Evolutionary conservation across 2,888 invertebrate species (phyloP), one percentile per base, ranked within the genome.

Genomic region (Aporophyla lueneburgensis): DNA sequence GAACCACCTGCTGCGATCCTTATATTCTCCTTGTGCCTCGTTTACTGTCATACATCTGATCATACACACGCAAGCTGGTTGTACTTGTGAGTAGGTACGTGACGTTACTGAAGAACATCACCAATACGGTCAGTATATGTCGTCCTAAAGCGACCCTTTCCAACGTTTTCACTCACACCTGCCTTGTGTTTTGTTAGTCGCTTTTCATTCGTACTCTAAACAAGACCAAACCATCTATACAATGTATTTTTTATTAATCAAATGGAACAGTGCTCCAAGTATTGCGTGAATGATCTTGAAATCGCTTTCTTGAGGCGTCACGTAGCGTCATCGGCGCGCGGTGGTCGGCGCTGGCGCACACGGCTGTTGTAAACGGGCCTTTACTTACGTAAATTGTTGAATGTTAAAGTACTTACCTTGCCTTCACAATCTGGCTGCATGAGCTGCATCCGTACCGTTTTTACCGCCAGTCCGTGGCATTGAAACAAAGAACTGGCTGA

Each of bases 221-320:
- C 10, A 12, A 12, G 43, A 46, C 10, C 43, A 46, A 46, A 46
- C 10, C 33, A 33, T 33, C 9, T 9, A 43, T 43, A 9, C 10
- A 9, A 43, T 10, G 43, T 46, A 46, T 46, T 73, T 84, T 77
- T 90, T 88, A 82, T 90, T 92, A 93, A 92, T 93, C 89, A 92
- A 93, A 92, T 91, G 91, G 87, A 93, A 92, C 91, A 89, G 87
- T 91, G 89, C 89, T 90, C 87, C 87, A 87, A 83, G 85, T 88
- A 90, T 95, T 95, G 91, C 94, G 93, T 92, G 94, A 94, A 93
- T 90, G 93, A 93, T 94, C 93, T 94, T 94, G 93, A 94, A 94
- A 93, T 94, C 93, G 94, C 94, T 95, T 94, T 95, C 94, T 93
- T 94, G 91, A 89, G 91, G 92, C 93, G 93, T 93, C 93, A 94